Base-by-base conservation (phyloP, 2,797 vertebrate genomes). In the Enteromius argenteus region DNA sequence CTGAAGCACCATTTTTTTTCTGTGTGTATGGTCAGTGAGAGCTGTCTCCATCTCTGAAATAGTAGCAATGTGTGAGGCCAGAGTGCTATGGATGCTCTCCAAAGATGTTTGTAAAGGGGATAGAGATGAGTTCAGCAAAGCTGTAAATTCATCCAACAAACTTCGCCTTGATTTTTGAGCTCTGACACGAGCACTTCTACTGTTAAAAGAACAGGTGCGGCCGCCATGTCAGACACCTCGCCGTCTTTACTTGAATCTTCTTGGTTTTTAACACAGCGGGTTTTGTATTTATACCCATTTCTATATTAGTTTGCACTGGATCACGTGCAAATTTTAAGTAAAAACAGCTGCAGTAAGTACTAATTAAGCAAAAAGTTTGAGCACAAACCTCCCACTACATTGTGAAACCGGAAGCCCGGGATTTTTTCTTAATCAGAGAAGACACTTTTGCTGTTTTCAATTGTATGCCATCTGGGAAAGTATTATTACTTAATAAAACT, bases 81-180 rank as follows among this genome's bases (percentile, higher is more conserved):
- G 42, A 42, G 67, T 42, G 4, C 66, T n/a, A 3, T 42, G 67
- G 7, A 69, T 42, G 19, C 67, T 23, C 3, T 42, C 37, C 35
- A 69, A 23, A 42, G 67, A n/a, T 1, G 67, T n/a, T 69, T 69
- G 67, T 42, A 69, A 42, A 69, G 67, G 19, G 21, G 19, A 69
- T n/a, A 69, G 23, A 13, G 19, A 69, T 13, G 19, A 69, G 67
- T 42, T 69, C 10, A 69, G 67, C 37, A 69, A 69, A 69, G 37
- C 15, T 51, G 49, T 51, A 17, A 51, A 51, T 51, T 51, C 17
- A 5, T 51, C 49, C 15, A 5, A 51, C 49, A 51, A 46, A 46
- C 44, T 46, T 37, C 3, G 13, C 0, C 44, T 46, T 14, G 37
- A 69, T 21, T 42, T 69, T 11, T 71, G 21, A 71, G 68, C 13